These are phyloP conservation scores for Drosophila percnosoma DNA, from an alignment of 2,888 invertebrate species.

Conservation along the genomic window DNA sequence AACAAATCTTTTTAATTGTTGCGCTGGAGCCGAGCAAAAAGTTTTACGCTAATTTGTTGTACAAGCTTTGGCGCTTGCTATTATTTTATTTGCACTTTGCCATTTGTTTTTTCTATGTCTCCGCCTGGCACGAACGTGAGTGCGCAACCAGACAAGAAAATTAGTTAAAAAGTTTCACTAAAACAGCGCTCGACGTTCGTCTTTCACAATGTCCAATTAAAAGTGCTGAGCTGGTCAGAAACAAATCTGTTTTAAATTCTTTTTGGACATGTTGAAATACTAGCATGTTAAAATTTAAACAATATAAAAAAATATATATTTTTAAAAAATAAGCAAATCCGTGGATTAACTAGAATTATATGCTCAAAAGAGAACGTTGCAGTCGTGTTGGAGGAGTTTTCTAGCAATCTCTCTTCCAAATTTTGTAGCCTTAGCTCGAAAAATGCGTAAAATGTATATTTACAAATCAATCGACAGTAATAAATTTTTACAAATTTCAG, in stretches of 20 bases:
- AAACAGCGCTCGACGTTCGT: slow-evolving; percentile 55
- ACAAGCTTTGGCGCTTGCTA: slow-evolving; percentile 51
- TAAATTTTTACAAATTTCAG: neutral
- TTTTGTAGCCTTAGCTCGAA: neutral
- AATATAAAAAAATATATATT: neutral
- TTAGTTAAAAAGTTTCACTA: slow-evolving; percentile 70
- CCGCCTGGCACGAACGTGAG: slow-evolving; percentile 24
- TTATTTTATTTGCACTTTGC: slow-evolving; percentile 29
- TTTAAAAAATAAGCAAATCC: neutral
- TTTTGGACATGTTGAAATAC: neutral
- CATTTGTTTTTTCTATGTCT: slow-evolving; percentile 18
- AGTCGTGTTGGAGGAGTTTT: neutral
- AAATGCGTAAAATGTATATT: neutral
- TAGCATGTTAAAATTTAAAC: neutral
- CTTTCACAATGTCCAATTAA: slow-evolving; percentile 18
- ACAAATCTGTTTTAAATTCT: neutral
- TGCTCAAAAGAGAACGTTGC: neutral
- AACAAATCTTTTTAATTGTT: slow-evolving; percentile 71
- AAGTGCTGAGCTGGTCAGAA: slow-evolving; percentile 6
- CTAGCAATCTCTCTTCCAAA: neutral
- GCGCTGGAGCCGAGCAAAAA: slow-evolving; percentile 48
- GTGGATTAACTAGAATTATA: neutral
- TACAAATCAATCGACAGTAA: neutral
- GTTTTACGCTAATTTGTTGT: slow-evolving; percentile 57
- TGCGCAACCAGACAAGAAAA: slow-evolving; percentile 65